Evolutionary conservation across 2,113 vertebrate genomes (phyloP), one percentile per base, ranked within the genome.

Genomic region (Gymnogyps californianus): DNA sequence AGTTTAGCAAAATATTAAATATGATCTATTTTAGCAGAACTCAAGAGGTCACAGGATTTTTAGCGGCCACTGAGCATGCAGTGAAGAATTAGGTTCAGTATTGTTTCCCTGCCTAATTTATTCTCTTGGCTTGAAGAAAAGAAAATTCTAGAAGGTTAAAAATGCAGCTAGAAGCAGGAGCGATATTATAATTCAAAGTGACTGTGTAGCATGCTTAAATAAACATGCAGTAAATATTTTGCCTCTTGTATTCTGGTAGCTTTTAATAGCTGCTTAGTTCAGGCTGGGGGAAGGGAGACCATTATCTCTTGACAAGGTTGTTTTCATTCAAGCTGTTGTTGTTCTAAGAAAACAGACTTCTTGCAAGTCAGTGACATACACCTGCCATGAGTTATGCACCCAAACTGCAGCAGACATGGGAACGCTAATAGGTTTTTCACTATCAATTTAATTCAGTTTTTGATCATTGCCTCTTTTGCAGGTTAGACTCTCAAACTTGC

Each of bases 1-100:
- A 87, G 51, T 89, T 95, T 77, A 80, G 62, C 65, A 96, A 91
- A 94, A 91, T 81, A 65, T 21, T 87, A 51, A 77, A 57, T 78
- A 51, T 34, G 52, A 85, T 97, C n/a, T 87, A 1, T 92, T 87
- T 69, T 83, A 80, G 85, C 81, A 89, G 51, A 93, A 93, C 49
- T 71, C 1, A 2, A 79, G 90, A 88, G 61, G 58, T 49, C 57
- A 52, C 32, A 16, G 72, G 44, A 71, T 57, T 91, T 91, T 87
- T 83, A 93, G 70, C 57, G 81, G 74, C 86, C 83, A 49, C 32
- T 57, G 75, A 51, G 38, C 25, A 9, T 26, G 11, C 18, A 57
- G 16, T 44, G 44, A 76, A 57, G 7, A 58, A 28, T 16, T 76
- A 22, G 10, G 13, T 71, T 74, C 32, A 29, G 38, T 61, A 10